Conservation (phyloP, 2,113 vertebrate species). For the Agapornis roseicollis region DNA sequence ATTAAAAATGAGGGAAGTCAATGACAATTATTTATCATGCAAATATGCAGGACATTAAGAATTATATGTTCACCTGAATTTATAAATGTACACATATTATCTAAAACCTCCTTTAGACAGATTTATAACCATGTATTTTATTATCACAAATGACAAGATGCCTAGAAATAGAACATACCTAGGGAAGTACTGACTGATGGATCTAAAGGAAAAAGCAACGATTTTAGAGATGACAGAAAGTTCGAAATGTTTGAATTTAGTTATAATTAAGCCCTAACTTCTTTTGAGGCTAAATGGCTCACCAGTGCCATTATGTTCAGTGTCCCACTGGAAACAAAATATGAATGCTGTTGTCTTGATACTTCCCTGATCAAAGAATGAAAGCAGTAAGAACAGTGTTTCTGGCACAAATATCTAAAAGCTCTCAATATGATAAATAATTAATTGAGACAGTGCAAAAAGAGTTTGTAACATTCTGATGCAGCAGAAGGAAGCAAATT, state of each 20-base stretch:
- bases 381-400: background rate
- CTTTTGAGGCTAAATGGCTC: background rate
- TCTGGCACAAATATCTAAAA: background rate
- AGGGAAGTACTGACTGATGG: background rate
- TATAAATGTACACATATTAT: slow-evolving; percentile 4
- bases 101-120: background rate
- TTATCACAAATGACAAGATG: background rate
- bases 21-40: background rate
- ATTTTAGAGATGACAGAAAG: background rate
- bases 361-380: background rate
- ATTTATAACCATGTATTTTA: slow-evolving; percentile 28
- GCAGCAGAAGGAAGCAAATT: background rate
- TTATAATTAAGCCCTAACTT: background rate
- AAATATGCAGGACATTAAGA: slow-evolving; percentile 1
- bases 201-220: background rate
- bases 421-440: background rate
- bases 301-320: background rate
- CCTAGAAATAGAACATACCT: background rate
- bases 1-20: background rate
- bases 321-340: background rate
- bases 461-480: background rate
- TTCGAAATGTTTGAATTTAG: background rate
- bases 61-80: background rate
- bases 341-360: background rate
- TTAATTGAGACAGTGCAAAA: background rate